A percentile compares a stretch with the other conserved stretches of the same genome.
These are phyloP conservation scores for Drosophila ambigua DNA, from an alignment of 1,140 invertebrate species.

Conservation along the genomic window DNA sequence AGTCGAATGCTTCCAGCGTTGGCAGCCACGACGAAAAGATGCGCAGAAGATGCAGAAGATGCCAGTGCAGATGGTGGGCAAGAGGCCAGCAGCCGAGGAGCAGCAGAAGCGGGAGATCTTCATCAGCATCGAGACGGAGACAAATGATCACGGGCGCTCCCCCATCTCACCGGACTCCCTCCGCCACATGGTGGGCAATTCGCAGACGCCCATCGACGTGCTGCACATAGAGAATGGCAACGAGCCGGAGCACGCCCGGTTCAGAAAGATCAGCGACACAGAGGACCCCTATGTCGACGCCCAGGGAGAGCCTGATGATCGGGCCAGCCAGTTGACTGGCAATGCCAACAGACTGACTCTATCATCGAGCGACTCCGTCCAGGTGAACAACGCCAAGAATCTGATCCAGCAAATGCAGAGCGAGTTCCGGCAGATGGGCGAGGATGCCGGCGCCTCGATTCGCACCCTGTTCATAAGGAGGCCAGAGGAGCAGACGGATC, in stretches of 20 bases:
- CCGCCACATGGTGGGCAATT: constrained; percentile 77
- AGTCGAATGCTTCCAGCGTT: constrained; percentile 29
- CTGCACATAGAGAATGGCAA: constrained; percentile 73
- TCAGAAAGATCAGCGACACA: constrained; percentile 77
- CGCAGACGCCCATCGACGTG: constrained; percentile 69
- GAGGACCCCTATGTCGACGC: constrained; percentile 50
- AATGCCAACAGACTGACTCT: constrained; percentile 20
- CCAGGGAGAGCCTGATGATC: constrained; percentile 41
- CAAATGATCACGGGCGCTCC: constrained; percentile 72
- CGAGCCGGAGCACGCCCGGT: constrained; percentile 71
- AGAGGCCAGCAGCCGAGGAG: constrained; percentile 26
- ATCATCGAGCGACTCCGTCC: constrained; percentile 51
- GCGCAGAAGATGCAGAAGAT: constrained; percentile 3
- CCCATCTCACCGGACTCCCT: constrained; percentile 73
- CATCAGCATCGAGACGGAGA: constrained; percentile 80
- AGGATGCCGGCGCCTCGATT: constrained; percentile 54
- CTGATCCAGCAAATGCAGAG: constrained; percentile 71
- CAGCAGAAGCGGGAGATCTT: constrained; percentile 79
- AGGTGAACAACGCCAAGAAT: constrained; percentile 80
- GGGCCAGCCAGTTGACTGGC: constrained; percentile 35
- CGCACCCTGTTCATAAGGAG: constrained; percentile 30
- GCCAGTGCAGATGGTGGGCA: constrained; percentile 5
- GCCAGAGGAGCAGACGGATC: constrained; percentile 4
- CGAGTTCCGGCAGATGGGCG: constrained; percentile 69
- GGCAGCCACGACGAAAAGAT: constrained; percentile 22